Conservation (phyloP, 2,113 vertebrate genomes). For the Phasianus colchicus region DNA sequence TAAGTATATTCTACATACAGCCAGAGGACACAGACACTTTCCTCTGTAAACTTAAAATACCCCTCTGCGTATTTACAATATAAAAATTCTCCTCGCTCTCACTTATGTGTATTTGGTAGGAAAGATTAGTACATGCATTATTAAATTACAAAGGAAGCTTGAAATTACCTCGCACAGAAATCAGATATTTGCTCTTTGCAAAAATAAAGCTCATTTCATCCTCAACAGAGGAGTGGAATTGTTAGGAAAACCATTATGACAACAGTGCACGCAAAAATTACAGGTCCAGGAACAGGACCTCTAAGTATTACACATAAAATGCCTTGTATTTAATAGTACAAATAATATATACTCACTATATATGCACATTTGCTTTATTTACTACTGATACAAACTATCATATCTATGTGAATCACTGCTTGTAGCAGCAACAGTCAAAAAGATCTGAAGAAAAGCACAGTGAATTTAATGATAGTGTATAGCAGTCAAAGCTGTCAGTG, state of each 20-base stretch:
- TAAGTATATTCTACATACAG: not conserved
- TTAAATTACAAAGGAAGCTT: not conserved
- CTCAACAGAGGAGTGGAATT: not conserved
- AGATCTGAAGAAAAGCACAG: not conserved
- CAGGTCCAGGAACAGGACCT: not conserved
- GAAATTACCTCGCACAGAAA: not conserved
- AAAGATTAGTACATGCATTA: not conserved
- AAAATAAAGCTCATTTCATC: constrained; percentile 1
- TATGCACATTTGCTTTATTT: not conserved
- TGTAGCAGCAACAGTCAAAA: not conserved
- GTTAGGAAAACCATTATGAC: not conserved
- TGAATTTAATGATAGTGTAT: not conserved
- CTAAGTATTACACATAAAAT: not conserved
- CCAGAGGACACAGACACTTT: not conserved
- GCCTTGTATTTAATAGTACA: not conserved
- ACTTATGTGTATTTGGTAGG: fast-evolving
- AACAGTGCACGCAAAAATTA: not conserved
- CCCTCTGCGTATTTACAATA: not conserved
- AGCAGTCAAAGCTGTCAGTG: not conserved
- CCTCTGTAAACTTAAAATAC: not conserved
- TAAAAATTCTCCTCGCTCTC: not conserved
- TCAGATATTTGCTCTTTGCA: not conserved
- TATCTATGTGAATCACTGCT: not conserved
- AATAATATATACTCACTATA: not conserved
- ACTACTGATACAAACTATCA: not conserved